A percentile compares a stretch with the other conserved stretches of the same genome.
These are phyloP conservation scores for Plutomurus gul DNA, from an alignment of 1,140 invertebrate species.

Conservation along the genomic window DNA sequence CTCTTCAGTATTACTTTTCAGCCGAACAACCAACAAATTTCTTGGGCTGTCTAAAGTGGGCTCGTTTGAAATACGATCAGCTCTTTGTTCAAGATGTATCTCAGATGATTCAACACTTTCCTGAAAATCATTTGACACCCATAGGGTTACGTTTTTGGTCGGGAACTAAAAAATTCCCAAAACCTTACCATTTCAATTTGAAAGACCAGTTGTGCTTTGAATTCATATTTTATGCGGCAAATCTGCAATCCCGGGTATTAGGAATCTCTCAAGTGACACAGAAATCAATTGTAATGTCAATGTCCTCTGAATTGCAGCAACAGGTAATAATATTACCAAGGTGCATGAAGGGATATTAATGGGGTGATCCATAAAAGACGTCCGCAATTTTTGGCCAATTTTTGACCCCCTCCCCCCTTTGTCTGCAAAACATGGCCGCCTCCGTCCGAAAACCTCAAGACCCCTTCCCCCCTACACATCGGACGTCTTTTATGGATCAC, in stretches of 20 bases:
- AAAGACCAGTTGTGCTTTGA: not conserved
- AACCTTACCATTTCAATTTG: not conserved
- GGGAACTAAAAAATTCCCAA: not conserved
- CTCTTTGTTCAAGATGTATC: not conserved
- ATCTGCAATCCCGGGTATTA: not conserved
- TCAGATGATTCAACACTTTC: not conserved
- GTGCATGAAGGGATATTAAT: too few relatives aligned
- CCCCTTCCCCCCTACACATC: too few relatives aligned
- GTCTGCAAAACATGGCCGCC: too few relatives aligned
- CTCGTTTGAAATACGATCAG: not conserved
- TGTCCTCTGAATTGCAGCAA: too few relatives aligned
- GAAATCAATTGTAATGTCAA: not conserved
- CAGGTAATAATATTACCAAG: too few relatives aligned
- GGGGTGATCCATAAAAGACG: too few relatives aligned
- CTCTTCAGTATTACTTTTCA: not conserved
- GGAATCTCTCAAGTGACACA: not conserved
- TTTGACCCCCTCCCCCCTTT: too few relatives aligned
- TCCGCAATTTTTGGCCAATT: too few relatives aligned
- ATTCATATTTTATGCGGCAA: not conserved
- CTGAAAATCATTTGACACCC: not conserved
- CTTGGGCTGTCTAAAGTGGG: not conserved
- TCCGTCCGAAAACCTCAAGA: too few relatives aligned
- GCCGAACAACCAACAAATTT: conserved; percentile 23
- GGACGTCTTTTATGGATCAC: too few relatives aligned
- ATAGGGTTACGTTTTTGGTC: not conserved